Evolutionary conservation across 2,113 vertebrate genomes (phyloP).

Genomic region (Toxotes jaculatrix): DNA sequence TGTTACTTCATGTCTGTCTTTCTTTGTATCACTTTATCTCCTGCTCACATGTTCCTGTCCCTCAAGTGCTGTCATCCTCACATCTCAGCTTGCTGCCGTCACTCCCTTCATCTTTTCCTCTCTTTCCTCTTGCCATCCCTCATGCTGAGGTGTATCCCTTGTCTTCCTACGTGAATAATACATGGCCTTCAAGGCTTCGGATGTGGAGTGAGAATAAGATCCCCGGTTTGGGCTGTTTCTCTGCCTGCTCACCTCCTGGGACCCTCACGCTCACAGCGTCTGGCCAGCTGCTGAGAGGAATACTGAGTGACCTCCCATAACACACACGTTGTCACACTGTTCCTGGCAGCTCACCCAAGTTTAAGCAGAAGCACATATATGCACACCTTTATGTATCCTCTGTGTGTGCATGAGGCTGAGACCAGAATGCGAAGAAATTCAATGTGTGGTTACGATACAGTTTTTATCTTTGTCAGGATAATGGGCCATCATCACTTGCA

Average conservation of each 20-base stretch:
- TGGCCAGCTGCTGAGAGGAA: slow-evolving; percentile 59
- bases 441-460: background rate
- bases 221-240: slow-evolving; percentile 37
- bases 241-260: slow-evolving; percentile 52
- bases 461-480: slow-evolving; percentile 53
- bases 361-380: slow-evolving; percentile 4
- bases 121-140: slow-evolving; percentile 32
- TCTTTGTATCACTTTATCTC: slow-evolving; percentile 41
- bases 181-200: slow-evolving; percentile 51
- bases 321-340: background rate
- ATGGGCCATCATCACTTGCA: slow-evolving; percentile 53
- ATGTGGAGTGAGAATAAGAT: slow-evolving; percentile 47
- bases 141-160: slow-evolving; percentile 40
- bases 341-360: slow-evolving; percentile 17
- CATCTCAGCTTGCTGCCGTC: slow-evolving; percentile 20
- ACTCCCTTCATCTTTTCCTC: slow-evolving; percentile 11
- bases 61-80: slow-evolving; percentile 30
- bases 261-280: slow-evolving; percentile 38
- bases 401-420: background rate
- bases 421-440: slow-evolving; percentile 26
- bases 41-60: slow-evolving; percentile 9
- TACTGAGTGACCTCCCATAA: slow-evolving; percentile 46
- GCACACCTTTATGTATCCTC: background rate
- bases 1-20: slow-evolving; percentile 8
- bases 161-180: slow-evolving; percentile 70